Evolutionary conservation across 2,113 vertebrate species (phyloP).

Genomic region (Gymnobelideus leadbeateri): DNA sequence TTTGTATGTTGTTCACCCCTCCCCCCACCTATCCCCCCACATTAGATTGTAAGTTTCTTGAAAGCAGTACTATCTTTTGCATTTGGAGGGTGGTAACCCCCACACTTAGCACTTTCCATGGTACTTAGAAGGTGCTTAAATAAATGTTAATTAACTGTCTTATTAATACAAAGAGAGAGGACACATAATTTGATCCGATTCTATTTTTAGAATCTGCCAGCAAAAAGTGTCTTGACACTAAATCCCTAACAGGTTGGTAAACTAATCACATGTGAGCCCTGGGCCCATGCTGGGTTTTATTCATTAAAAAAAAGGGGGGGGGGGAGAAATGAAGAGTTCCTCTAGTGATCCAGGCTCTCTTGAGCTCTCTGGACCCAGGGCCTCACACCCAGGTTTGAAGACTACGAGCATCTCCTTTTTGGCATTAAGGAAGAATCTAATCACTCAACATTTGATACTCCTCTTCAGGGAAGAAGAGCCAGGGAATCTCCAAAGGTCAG

Average conservation of each 20-base stretch:
- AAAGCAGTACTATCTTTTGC: neutral
- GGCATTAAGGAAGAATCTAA: constrained; percentile 20
- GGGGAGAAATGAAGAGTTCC: neutral
- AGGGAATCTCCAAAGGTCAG: constrained; percentile 50
- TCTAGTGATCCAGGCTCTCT: neutral
- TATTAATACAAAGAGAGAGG: neutral
- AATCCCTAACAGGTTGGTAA: neutral
- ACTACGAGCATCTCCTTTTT: neutral
- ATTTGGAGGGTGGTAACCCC: neutral
- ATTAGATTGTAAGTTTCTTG: neutral
- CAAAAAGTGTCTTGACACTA: constrained; percentile 24
- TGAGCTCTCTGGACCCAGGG: neutral
- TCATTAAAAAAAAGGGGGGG: neutral
- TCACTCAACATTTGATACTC: neutral
- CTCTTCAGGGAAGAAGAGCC: constrained; percentile 57
- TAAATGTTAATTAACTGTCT: neutral
- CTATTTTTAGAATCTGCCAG: neutral
- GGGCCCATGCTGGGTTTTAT: neutral
- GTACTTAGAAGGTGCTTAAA: neutral
- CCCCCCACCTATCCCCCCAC: too few relatives aligned
- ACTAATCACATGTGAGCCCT: neutral
- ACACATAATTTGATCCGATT: constrained; percentile 21
- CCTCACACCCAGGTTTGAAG: neutral
- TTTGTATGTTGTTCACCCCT: neutral
- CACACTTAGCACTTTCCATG: neutral